These are phyloP conservation scores for Ceratitis capitata DNA, from an alignment of 1,140 invertebrate genomes.

Conservation along the genomic window DNA sequence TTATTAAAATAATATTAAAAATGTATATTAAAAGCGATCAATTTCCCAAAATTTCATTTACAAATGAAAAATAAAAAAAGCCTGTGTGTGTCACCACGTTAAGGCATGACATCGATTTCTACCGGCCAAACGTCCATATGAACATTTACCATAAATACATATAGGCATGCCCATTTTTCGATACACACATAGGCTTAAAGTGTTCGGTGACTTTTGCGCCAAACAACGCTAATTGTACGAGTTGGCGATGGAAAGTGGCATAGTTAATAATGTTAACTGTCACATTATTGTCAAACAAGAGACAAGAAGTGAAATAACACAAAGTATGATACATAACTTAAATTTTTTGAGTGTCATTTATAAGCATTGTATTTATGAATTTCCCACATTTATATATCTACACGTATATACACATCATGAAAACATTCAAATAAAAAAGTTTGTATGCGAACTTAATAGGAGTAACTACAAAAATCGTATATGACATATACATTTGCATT, in stretches of 20 bases:
- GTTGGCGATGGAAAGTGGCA: neutral
- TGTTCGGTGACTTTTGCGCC: neutral
- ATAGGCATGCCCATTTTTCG: too few species aligned
- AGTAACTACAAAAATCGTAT: neutral
- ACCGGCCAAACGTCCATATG: too few species aligned
- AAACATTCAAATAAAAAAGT: neutral
- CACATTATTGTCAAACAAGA: constrained; percentile 1
- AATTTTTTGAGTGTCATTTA: neutral
- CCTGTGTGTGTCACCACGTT: too few species aligned
- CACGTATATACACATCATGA: neutral
- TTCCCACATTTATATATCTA: neutral
- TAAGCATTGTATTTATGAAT: neutral
- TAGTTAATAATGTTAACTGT: neutral
- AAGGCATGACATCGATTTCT: too few species aligned
- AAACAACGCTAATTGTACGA: neutral
- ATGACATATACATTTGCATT: too few species aligned
- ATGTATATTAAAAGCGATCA: too few species aligned
- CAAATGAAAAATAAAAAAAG: too few species aligned
- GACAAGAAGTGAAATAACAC: neutral
- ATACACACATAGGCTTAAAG: too few species aligned
- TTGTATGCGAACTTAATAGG: neutral
- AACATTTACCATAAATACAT: too few species aligned
- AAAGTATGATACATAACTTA: neutral
- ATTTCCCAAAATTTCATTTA: too few species aligned
- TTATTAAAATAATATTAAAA: too few species aligned